These are phyloP conservation scores for Dicrostonyx torquatus DNA, from an alignment of 2,797 vertebrate genomes.

Conservation along the genomic window DNA sequence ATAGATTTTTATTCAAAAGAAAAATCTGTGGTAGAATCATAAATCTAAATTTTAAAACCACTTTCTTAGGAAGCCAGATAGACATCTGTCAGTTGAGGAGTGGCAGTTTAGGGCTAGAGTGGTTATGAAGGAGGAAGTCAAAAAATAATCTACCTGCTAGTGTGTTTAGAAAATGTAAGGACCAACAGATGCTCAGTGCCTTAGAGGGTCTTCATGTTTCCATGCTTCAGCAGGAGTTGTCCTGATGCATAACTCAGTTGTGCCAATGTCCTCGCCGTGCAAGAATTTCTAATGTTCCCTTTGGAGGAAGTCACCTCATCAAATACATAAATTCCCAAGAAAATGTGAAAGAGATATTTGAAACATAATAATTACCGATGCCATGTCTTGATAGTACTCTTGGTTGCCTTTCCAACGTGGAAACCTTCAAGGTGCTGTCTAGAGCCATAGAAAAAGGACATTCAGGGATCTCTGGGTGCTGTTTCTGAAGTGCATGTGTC, in stretches of 20 bases:
- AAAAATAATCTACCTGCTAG: background rate
- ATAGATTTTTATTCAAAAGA: constrained; percentile 21
- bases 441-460: background rate
- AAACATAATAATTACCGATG: background rate
- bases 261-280: background rate
- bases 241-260: background rate
- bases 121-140: background rate
- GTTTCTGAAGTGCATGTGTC: background rate
- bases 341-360: background rate
- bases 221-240: background rate
- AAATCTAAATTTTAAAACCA: constrained; percentile 22
- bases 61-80: background rate
- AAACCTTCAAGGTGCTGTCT: background rate
- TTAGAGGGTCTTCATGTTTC: background rate
- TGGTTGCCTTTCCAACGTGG: background rate
- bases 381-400: background rate
- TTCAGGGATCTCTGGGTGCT: background rate
- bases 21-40: background rate
- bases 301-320: background rate
- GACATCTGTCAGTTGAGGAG: background rate
- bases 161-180: background rate
- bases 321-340: background rate
- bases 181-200: background rate
- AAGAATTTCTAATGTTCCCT: background rate
- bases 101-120: background rate